phyloP scores from a whole-genome alignment of 2,113 vertebrate genomes.

The Pao palembangensis region DNA sequence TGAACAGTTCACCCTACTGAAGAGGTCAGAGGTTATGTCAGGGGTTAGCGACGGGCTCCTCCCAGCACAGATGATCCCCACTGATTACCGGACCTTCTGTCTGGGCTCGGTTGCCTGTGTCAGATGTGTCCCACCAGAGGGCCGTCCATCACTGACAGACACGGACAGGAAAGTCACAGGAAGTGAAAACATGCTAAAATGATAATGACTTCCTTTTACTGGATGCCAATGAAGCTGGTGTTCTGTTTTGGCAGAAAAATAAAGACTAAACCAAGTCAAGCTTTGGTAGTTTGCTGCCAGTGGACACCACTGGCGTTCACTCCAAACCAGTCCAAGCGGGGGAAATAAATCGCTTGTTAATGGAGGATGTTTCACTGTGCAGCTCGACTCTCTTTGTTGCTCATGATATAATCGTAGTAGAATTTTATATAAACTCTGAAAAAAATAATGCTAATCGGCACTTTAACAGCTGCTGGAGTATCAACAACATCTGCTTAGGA shows the following conservation, averaged over 20 bases:
- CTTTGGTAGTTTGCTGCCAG: background rate
- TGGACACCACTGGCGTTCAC: constrained; percentile 51
- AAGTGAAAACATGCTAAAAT: too few relatives aligned
- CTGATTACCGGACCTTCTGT: background rate
- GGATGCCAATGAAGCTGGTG: background rate
- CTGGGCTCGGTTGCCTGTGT: background rate
- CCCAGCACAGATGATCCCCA: constrained; percentile 26
- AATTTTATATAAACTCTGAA: too few relatives aligned
- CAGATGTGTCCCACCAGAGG: constrained; percentile 5
- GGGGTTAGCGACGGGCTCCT: constrained; percentile 22
- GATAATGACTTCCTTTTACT: too few relatives aligned
- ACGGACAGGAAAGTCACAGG: constrained; percentile 21
- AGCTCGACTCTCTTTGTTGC: too few relatives aligned
- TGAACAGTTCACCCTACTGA: background rate
- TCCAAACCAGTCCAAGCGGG: constrained; percentile 14
- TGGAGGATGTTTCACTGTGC: background rate
- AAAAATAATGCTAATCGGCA: too few relatives aligned
- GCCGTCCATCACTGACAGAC: constrained; percentile 30
- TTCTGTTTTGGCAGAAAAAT: constrained; percentile 43
- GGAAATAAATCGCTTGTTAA: constrained; percentile 11
- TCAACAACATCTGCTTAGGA: background rate
- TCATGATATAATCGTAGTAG: too few relatives aligned
- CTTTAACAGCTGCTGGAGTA: background rate
- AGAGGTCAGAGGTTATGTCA: constrained; percentile 22
- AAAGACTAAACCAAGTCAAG: constrained; percentile 17